phyloP scores from a whole-genome alignment of 1,140 invertebrate genomes.

The Solen grandis region DNA sequence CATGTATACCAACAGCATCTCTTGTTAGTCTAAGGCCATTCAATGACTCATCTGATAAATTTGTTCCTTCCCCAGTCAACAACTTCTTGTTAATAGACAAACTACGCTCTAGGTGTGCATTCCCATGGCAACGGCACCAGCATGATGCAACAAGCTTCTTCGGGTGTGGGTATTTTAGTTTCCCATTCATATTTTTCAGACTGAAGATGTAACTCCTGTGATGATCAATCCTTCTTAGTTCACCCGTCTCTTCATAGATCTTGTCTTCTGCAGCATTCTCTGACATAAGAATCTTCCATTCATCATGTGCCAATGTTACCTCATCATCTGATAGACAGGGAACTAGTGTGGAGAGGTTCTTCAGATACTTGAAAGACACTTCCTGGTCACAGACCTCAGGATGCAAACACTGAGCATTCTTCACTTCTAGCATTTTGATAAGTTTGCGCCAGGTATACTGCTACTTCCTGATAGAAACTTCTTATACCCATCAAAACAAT shows the following conservation, averaged over 20 bases:
- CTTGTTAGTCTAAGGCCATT: constrained; percentile 54
- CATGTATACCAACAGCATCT: constrained; percentile 34
- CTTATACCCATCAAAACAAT: too few relatives aligned
- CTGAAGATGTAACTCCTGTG: constrained; percentile 56
- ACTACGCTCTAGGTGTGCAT: constrained; percentile 61
- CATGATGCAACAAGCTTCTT: constrained; percentile 43
- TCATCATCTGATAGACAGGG: neutral
- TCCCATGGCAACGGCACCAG: constrained; percentile 60
- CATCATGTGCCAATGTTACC: constrained; percentile 5
- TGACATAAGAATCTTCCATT: constrained; percentile 57
- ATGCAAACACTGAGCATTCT: constrained; percentile 15
- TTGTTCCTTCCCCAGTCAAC: constrained; percentile 48
- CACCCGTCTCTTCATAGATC: constrained; percentile 33
- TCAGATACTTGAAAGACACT: neutral
- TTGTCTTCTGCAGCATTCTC: constrained; percentile 37
- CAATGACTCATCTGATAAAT: constrained; percentile 40
- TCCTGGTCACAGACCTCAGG: constrained; percentile 13
- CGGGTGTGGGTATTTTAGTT: constrained; percentile 38
- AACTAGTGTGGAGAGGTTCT: neutral
- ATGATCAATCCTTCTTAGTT: constrained; percentile 56
- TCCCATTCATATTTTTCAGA: constrained; percentile 27
- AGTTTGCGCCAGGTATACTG: too few relatives aligned
- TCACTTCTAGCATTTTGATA: neutral
- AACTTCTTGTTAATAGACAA: constrained; percentile 57
- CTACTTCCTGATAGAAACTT: too few relatives aligned